Evolutionary conservation across 2,113 vertebrate species (phyloP).

Genomic region (Anarrhichthys ocellatus): DNA sequence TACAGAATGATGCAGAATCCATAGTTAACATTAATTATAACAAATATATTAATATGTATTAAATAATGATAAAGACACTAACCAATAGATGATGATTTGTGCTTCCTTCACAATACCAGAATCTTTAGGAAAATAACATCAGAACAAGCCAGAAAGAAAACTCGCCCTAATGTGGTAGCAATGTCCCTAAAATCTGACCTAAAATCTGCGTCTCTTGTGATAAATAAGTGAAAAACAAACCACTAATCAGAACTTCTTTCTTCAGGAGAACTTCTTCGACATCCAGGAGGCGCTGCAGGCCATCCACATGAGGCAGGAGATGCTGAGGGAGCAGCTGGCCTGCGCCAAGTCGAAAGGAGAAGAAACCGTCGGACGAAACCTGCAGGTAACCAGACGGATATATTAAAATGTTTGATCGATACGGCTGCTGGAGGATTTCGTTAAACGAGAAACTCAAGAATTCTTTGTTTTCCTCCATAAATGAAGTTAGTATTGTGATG

Average conservation of each 20-base stretch:
- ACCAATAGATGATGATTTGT: neutral
- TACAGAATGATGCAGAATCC: too few relatives aligned
- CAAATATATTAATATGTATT: neutral
- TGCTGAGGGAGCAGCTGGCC: constrained; percentile 87
- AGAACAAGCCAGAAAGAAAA: too few relatives aligned
- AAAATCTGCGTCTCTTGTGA: neutral
- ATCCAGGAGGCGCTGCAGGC: constrained; percentile 92
- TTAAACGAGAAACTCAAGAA: too few relatives aligned
- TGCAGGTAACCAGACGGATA: constrained; percentile 84
- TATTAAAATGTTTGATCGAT: too few relatives aligned
- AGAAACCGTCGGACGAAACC: constrained; percentile 87
- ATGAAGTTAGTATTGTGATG: too few relatives aligned
- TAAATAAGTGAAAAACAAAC: neutral
- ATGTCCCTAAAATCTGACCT: neutral
- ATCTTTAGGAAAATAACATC: neutral
- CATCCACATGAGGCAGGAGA: constrained; percentile 90
- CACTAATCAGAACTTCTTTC: neutral
- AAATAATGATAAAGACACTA: neutral
- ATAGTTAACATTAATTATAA: too few relatives aligned
- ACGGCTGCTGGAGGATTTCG: too few relatives aligned
- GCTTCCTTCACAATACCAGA: neutral
- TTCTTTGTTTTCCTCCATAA: too few relatives aligned
- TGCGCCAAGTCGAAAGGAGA: constrained; percentile 92
- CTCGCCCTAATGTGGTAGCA: too few relatives aligned
- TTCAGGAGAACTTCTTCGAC: constrained; percentile 93